Conservation (phyloP, 2,888 invertebrate species). For the Tetheella fluctuosa region DNA sequence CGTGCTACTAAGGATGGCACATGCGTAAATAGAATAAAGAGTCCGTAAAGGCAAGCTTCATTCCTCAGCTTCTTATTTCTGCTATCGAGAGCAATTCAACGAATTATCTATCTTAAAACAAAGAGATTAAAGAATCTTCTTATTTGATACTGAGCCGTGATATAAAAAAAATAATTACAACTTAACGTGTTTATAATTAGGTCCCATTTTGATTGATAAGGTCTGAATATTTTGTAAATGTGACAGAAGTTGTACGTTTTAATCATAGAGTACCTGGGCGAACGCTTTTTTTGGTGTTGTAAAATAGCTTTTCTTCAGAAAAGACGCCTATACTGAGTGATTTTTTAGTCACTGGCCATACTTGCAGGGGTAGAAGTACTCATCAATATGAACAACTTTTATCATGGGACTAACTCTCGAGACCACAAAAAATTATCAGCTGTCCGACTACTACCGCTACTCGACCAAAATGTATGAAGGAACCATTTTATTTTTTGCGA, state of each 20-base stretch:
- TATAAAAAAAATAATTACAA: constrained; percentile 21
- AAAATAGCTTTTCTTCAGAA: too few relatives aligned
- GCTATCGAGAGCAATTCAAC: constrained; percentile 12
- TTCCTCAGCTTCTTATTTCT: constrained; percentile 55
- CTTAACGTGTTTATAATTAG: constrained; percentile 25
- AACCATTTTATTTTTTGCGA: too few relatives aligned
- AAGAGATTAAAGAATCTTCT: not conserved
- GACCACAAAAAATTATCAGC: too few relatives aligned
- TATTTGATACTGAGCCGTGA: not conserved
- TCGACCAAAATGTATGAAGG: too few relatives aligned
- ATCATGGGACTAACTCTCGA: too few relatives aligned
- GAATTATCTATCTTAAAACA: not conserved
- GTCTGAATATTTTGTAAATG: constrained; percentile 8
- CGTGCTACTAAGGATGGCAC: constrained; percentile 46
- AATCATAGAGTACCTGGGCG: too few relatives aligned
- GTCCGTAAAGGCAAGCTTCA: constrained; percentile 57
- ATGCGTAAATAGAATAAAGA: constrained; percentile 55
- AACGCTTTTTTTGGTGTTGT: too few relatives aligned
- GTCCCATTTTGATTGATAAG: constrained; percentile 20
- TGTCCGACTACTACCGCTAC: too few relatives aligned
- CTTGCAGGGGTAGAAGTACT: too few relatives aligned
- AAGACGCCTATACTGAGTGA: too few relatives aligned
- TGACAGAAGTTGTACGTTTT: constrained; percentile 5
- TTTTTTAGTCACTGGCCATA: too few relatives aligned
- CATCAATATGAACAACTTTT: too few relatives aligned